Conservation (phyloP, 2,888 invertebrate genomes). For the Nasonovia ribisnigri region DNA sequence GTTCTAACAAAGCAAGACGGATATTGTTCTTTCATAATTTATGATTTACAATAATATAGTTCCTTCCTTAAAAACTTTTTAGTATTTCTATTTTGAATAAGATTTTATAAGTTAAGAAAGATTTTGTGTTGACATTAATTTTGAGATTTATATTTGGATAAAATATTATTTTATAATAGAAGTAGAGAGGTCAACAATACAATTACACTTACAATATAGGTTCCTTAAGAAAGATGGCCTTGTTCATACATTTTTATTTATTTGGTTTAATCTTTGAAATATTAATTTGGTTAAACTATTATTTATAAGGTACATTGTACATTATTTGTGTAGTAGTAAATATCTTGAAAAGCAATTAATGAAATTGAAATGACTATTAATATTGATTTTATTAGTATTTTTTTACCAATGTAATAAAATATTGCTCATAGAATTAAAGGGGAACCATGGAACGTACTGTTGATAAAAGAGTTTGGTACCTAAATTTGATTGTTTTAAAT, state of each 20-base stretch:
- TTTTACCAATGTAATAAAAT: neutral
- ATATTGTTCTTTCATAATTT: neutral
- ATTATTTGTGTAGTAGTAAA: neutral
- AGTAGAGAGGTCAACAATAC: neutral
- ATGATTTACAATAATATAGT: neutral
- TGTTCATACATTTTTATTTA: neutral
- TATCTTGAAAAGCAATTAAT: neutral
- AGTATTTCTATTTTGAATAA: neutral
- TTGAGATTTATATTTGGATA: neutral
- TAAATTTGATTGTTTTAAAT: neutral
- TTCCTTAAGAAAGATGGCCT: neutral
- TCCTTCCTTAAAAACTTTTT: neutral
- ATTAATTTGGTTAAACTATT: neutral
- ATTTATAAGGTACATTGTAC: no score
- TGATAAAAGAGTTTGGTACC: neutral
- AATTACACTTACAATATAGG: neutral
- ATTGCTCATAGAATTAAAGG: neutral
- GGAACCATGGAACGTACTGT: neutral
- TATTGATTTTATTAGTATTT: neutral
- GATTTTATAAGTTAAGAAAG: neutral
- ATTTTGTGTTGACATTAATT: neutral
- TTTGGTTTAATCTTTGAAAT: neutral
- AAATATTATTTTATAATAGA: neutral
- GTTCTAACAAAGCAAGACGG: neutral
- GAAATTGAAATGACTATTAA: neutral